Evolutionary conservation across 2,113 vertebrate genomes (phyloP).

Genomic region (Sander lucioperca): DNA sequence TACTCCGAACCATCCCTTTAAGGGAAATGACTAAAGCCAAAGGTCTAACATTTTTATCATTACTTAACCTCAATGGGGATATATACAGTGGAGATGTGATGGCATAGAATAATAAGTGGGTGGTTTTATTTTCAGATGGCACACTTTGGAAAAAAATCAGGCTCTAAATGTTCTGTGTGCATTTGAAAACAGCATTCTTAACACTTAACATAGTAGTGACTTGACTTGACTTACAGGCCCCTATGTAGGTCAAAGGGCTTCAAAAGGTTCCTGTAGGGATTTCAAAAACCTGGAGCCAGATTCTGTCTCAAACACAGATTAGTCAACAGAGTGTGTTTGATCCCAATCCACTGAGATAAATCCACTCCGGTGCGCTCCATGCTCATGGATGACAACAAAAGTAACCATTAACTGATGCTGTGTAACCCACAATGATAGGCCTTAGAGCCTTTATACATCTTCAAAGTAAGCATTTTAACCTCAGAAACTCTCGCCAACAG

Average conservation of each 20-base stretch:
- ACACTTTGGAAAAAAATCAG: background rate
- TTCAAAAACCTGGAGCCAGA: conserved; percentile 32
- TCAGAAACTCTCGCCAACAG: too few species aligned
- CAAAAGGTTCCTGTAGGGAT: background rate
- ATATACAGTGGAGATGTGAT: background rate
- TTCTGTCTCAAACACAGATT: background rate
- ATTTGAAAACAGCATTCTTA: background rate
- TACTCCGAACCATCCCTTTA: too few species aligned
- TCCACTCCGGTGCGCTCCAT: conserved; percentile 17
- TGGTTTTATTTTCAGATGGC: background rate
- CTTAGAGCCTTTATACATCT: background rate
- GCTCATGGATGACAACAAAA: conserved; percentile 60
- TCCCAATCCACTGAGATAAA: conserved; percentile 18
- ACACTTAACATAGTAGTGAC: background rate
- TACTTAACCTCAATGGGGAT: background rate
- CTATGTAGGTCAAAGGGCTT: conserved; percentile 43
- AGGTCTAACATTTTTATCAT: background rate
- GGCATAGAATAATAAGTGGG: background rate
- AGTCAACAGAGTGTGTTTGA: background rate
- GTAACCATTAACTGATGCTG: background rate
- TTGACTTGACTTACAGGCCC: background rate
- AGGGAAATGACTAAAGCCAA: background rate
- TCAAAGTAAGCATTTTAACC: too few species aligned
- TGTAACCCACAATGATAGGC: background rate
- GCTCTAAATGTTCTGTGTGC: background rate